Evolutionary conservation across 2,113 vertebrate genomes (phyloP), one percentile per base, ranked within the genome.

Genomic region (Toxotes jaculatrix): DNA sequence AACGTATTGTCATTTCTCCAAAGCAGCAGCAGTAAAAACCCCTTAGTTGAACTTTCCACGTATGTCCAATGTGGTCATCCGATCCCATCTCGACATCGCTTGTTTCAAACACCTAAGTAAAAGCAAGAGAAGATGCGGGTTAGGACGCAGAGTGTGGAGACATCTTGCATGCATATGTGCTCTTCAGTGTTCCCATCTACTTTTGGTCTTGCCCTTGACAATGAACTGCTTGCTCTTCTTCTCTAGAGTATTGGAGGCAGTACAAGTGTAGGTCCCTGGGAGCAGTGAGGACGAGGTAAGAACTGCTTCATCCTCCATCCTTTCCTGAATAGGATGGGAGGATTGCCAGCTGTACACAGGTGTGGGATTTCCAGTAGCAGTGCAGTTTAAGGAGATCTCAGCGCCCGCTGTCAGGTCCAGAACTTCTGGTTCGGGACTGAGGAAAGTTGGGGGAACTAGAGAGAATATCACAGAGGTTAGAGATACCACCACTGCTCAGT

Each of bases 191-290:
- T 45, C 7, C 19, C 16, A 32, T 66, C 45, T 77, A 94, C 91
- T 92, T 93, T 91, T 90, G 74, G 81, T 85, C 78, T 88, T 90
- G 69, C 81, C 84, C 79, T 89, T 91, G 75, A 95, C 68, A 23
- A 81, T 88, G 79, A 95, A 95, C 78, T 91, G 84, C 89, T 95
- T 95, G 92, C 82, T 94, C 82, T 86, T 91, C 80, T 91, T 92
- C 65, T 88, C 94, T 49, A 94, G 82, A 2, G 64, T 74, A 42
- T 95, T 95, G 38, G 93, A 94, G 68, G 93, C 94, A 4, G 88
- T 93, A 70, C 94, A 95, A 67, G 86, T 91, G 85, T 94, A 94
- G 36, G 89, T 92, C 8, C 94, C 94, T 27, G 94, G 93, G 16
- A 87, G 83, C 72, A 94, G 77, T 32, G 81, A 85, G 61, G 93